These are phyloP conservation scores for Arremon aurantiirostris DNA, from an alignment of 2,797 vertebrate species.

Conservation along the genomic window DNA sequence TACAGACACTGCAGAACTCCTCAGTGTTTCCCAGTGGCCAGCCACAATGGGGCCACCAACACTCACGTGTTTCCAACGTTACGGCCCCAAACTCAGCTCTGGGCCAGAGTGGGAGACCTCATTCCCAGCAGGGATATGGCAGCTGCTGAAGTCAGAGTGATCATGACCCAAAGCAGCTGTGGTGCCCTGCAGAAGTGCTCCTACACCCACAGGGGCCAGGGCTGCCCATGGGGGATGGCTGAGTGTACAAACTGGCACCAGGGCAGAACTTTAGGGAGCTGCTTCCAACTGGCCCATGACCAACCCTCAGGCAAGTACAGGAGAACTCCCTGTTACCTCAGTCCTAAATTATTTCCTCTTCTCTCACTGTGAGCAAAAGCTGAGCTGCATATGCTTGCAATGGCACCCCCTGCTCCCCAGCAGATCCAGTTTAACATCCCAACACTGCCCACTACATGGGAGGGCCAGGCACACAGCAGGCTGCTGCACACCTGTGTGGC, in stretches of 20 bases:
- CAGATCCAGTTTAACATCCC: neutral
- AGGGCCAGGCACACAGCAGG: neutral
- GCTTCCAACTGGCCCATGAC: neutral
- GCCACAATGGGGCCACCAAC: neutral
- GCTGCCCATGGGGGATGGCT: neutral
- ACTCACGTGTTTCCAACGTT: neutral
- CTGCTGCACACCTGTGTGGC: neutral
- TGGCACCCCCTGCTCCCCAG: neutral
- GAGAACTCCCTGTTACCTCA: neutral
- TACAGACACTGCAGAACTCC: neutral
- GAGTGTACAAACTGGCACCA: neutral
- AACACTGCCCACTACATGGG: neutral
- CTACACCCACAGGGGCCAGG: neutral
- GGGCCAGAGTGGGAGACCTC: neutral
- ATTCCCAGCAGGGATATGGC: neutral
- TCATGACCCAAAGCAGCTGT: neutral
- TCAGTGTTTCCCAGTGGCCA: neutral
- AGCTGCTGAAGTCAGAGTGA: neutral
- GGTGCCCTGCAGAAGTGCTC: neutral
- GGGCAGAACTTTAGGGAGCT: neutral
- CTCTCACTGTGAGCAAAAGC: neutral
- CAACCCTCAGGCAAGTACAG: fast-evolving
- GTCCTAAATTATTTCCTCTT: neutral
- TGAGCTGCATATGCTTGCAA: neutral
- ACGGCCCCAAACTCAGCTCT: neutral